Percentiles rank a stretch among this genome's conserved stretches.
Evolutionary conservation across 2,113 vertebrate species (phyloP).

Genomic region (Mastomys coucha): DNA sequence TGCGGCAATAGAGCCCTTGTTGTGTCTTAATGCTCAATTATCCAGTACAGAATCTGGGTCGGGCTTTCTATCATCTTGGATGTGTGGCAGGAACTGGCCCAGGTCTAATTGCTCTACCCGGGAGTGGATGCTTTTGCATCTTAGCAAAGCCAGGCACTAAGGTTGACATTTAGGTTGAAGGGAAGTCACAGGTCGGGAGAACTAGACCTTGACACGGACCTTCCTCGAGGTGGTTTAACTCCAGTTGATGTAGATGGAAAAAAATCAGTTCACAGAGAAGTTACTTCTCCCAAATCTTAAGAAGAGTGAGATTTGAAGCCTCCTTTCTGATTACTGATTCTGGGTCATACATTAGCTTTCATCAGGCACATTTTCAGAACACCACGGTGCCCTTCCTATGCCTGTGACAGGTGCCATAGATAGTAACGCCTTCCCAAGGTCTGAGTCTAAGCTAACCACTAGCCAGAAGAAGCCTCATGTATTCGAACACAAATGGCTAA

Average conservation of each 20-base stretch:
- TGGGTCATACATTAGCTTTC: background rate
- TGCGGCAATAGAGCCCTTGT: constrained; percentile 48
- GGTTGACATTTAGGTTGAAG: constrained; percentile 55
- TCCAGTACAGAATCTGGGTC: constrained; percentile 78
- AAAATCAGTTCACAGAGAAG: background rate
- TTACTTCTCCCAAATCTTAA: background rate
- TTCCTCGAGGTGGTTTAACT: background rate
- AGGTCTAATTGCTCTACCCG: constrained; percentile 73
- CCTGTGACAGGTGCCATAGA: background rate
- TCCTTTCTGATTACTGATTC: background rate
- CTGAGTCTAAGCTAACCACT: constrained; percentile 32
- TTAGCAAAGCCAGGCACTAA: constrained; percentile 50
- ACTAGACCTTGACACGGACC: background rate
- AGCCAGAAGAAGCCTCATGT: constrained; percentile 18
- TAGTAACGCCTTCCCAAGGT: background rate
- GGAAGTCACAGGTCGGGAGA: constrained; percentile 20
- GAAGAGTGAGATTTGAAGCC: background rate
- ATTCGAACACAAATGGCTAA: constrained; percentile 52
- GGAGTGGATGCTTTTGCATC: constrained; percentile 76
- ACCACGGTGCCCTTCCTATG: background rate
- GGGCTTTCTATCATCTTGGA: constrained; percentile 77
- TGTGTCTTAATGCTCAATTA: constrained; percentile 83
- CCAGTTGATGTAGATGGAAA: background rate
- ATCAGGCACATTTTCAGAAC: background rate
- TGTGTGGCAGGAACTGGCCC: constrained; percentile 74